Evolutionary conservation across 2,797 vertebrate genomes (phyloP), one percentile per base, ranked within the genome.

Genomic region (Sciaenops ocellatus): DNA sequence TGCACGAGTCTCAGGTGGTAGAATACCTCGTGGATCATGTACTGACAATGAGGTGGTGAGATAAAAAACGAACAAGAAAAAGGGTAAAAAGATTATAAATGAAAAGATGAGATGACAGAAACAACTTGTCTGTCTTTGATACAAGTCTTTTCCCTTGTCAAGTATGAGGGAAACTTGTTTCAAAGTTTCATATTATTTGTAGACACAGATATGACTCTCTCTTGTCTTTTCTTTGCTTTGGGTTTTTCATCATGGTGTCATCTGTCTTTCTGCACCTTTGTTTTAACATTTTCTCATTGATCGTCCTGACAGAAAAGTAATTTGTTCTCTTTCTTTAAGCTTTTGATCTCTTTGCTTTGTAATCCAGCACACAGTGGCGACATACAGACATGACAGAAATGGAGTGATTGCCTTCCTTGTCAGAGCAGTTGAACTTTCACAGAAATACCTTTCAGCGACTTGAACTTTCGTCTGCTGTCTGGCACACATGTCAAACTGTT

Each of bases 401-500:
- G 28, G 55, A 52, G 56, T 75, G 63, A 84, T 79, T 65, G 64
- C 47, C 56, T 16, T 76, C 41, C 63, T 61, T n/a, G 64, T 87
- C 76, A 17, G 38, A 66, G 17, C 83, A 55, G 67, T 91, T 89
- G 87, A 91, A 89, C 91, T 82, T 84, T 84, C 24, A 50, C 79
- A 69, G 24, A 75, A 55, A 71, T 13, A 3, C 73, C 82, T 83
- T n/a, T 86, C 84, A 56, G 34, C 51, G 16, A 38, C 79, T 78
- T 71, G 73, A 89, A 44, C 87, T 82, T 80, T 64, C 0, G 15
- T 60, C 66, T 48, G 61, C 28, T 17, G 56, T 51, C 57, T 26
- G 65, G 2, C 7, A 12, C 55, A 17, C 28, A 17, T 72, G 78
- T 86, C 84, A 75, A 79, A 67, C 79, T 46, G 71, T 64, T 73